Evolutionary conservation across 2,888 invertebrate genomes (phyloP).

Genomic region (Cyrtodaria siliqua): DNA sequence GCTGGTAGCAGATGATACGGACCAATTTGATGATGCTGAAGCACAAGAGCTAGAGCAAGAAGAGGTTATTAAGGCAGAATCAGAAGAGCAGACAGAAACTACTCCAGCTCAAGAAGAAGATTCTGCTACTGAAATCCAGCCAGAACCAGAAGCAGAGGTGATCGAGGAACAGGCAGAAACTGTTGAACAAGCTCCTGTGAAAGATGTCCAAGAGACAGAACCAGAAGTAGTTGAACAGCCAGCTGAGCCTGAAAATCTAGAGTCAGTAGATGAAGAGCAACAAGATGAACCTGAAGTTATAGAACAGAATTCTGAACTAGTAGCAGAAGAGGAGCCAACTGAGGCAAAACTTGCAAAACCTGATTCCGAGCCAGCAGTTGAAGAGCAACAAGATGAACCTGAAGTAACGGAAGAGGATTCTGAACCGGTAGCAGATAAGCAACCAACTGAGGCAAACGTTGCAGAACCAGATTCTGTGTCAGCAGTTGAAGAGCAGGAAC

Average conservation of each 20-base stretch:
- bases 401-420: no score
- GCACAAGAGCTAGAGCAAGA: neutral
- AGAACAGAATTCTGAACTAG: no score
- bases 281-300: neutral
- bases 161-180: constrained; percentile 1
- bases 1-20: neutral
- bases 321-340: no score
- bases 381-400: neutral
- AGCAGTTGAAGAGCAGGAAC: no score
- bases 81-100: neutral
- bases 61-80: neutral
- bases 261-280: neutral
- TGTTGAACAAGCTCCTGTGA: constrained; percentile 7
- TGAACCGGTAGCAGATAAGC: no score
- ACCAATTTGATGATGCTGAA: constrained; percentile 1
- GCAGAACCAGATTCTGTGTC: no score
- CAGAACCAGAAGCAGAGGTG: neutral
- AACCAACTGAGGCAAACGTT: no score
- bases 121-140: neutral
- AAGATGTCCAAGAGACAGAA: constrained; percentile 2
- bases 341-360: constrained; percentile 1
- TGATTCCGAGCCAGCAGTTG: no score
- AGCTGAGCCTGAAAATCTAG: neutral
- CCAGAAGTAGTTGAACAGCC: neutral
- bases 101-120: neutral